Conservation (phyloP, 2,113 vertebrate species). For the Burhinus oedicnemus region DNA sequence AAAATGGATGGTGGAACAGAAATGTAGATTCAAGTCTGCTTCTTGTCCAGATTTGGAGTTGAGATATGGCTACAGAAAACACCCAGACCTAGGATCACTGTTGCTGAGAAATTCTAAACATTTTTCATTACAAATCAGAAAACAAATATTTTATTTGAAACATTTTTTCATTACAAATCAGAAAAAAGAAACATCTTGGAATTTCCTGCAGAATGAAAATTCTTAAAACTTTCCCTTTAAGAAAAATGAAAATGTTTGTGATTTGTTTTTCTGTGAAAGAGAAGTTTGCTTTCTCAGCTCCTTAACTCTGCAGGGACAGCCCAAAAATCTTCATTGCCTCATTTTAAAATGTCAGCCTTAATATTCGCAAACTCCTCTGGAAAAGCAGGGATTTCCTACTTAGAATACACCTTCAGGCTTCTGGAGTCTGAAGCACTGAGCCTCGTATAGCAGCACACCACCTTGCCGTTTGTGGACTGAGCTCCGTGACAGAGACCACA, state of each 20-base stretch:
- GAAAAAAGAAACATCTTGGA: not conserved
- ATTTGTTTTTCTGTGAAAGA: not conserved
- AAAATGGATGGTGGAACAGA: not conserved
- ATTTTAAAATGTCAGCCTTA: not conserved
- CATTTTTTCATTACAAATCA: not conserved
- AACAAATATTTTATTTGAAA: not conserved
- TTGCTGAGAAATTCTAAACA: not conserved
- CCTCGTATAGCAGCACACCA: not conserved
- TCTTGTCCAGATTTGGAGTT: not conserved
- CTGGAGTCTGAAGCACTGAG: not conserved
- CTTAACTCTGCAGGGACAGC: not conserved
- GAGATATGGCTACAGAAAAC: not conserved
- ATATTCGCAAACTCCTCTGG: not conserved
- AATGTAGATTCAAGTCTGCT: not conserved
- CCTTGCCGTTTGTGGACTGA: not conserved
- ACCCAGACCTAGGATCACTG: not conserved
- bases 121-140: not conserved
- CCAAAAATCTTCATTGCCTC: not conserved
- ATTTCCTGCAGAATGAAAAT: not conserved
- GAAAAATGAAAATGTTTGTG: not conserved
- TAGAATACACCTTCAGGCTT: not conserved
- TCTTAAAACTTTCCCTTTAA: not conserved
- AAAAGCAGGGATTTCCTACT: not conserved
- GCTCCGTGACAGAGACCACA: not conserved
- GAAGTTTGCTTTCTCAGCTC: not conserved